phyloP scores from a whole-genome alignment of 2,113 vertebrate genomes.

The Mesoclemmys tuberculata region DNA sequence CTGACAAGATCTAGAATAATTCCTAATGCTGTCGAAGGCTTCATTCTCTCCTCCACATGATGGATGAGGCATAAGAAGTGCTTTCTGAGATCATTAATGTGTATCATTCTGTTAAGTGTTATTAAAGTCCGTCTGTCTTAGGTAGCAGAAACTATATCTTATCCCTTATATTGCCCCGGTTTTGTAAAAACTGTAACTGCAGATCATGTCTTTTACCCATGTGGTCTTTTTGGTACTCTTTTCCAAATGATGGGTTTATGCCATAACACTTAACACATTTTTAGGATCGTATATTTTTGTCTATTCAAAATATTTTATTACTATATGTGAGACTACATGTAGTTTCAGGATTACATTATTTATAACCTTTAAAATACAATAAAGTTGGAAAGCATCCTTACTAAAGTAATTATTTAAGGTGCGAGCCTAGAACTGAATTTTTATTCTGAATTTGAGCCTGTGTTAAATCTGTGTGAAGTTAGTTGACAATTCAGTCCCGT shows the following conservation, averaged over 20 bases:
- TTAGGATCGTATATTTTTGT: slow-evolving; percentile 29
- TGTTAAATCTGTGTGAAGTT: accelerated
- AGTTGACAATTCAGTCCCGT: not conserved
- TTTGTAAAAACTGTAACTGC: slow-evolving; percentile 46
- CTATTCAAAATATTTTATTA: slow-evolving; percentile 20
- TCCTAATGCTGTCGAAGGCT: slow-evolving; percentile 85
- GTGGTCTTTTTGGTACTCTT: slow-evolving; percentile 32
- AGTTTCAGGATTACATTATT: not conserved
- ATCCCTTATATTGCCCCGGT: slow-evolving; percentile 68
- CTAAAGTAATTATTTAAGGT: not conserved
- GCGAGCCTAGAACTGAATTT: slow-evolving; percentile 3
- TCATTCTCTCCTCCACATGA: slow-evolving; percentile 83
- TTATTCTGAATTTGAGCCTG: not conserved
- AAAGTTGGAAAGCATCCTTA: not conserved
- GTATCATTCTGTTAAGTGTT: slow-evolving; percentile 85
- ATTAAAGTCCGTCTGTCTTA: slow-evolving; percentile 85
- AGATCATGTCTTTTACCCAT: slow-evolving; percentile 14
- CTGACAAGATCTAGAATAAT: slow-evolving; percentile 88
- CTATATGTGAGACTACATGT: not conserved
- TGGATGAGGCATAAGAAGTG: slow-evolving; percentile 83
- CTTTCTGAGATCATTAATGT: slow-evolving; percentile 85
- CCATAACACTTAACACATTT: not conserved
- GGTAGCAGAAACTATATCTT: slow-evolving; percentile 76
- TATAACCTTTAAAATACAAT: slow-evolving; percentile 15
- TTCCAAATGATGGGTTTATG: slow-evolving; percentile 12